These are phyloP conservation scores for Stenurella melanura DNA, from an alignment of 2,888 invertebrate genomes.

Conservation along the genomic window DNA sequence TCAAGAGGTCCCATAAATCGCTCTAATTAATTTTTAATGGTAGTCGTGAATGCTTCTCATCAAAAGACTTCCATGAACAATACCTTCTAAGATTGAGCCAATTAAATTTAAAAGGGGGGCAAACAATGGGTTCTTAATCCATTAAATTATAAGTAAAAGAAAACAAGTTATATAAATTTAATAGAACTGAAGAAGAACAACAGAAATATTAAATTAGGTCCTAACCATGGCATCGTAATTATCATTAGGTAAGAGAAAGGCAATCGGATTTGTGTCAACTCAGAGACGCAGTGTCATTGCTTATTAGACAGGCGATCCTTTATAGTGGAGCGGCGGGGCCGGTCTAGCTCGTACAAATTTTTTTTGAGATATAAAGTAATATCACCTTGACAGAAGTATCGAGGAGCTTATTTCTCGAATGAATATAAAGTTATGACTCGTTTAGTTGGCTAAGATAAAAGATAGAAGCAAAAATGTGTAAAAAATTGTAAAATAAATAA, in stretches of 20 bases:
- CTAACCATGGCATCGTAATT: conserved; percentile 55
- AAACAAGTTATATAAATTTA: conserved; percentile 53
- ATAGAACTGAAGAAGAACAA: conserved; percentile 46
- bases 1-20: conserved; percentile 16
- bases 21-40: conserved; percentile 38
- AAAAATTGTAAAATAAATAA: too few relatives aligned
- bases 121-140: conserved; percentile 37
- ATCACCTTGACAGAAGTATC: too few relatives aligned
- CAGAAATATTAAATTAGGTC: conserved; percentile 62
- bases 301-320: conserved; percentile 58
- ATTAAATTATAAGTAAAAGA: conserved; percentile 42
- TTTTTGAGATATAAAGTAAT: too few relatives aligned
- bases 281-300: conserved; percentile 61
- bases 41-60: conserved; percentile 30
- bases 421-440: too few relatives aligned
- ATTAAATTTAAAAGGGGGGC: conserved; percentile 38
- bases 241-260: conserved; percentile 60
- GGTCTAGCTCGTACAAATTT: too few relatives aligned
- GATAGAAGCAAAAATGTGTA: too few relatives aligned
- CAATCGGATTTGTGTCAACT: conserved; percentile 63
- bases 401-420: too few relatives aligned
- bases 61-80: conserved; percentile 29
- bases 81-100: conserved; percentile 35
- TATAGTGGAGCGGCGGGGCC: too few relatives aligned
- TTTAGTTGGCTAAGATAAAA: too few relatives aligned